Conservation (phyloP, 1,140 invertebrate genomes). For the Sarcophaga bullata region DNA sequence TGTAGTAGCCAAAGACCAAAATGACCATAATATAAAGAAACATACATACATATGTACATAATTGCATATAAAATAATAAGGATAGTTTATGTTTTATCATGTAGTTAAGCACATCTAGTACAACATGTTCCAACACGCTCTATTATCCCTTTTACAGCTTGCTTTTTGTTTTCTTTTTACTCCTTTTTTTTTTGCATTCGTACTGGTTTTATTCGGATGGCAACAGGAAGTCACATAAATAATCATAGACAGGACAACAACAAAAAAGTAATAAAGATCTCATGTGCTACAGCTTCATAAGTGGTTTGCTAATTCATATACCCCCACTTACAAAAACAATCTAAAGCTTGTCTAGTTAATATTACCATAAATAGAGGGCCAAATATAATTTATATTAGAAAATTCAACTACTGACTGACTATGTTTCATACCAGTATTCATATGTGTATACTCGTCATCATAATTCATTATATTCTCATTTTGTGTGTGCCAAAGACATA, state of each 20-base stretch:
- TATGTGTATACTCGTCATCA: neutral
- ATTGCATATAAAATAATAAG: constrained; percentile 16
- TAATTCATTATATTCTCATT: constrained; percentile 30
- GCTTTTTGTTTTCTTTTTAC: neutral
- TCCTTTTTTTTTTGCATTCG: neutral
- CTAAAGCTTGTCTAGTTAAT: too few species aligned
- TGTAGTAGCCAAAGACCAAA: neutral
- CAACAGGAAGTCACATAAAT: constrained; percentile 35
- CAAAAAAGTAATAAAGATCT: constrained; percentile 7
- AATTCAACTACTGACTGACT: constrained; percentile 12
- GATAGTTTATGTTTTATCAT: constrained; percentile 22
- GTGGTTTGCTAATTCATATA: constrained; percentile 38
- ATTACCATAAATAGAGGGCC: neutral
- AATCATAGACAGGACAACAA: neutral
- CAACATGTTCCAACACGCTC: neutral
- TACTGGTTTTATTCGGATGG: neutral
- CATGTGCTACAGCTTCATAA: constrained; percentile 35
- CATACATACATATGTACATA: too few species aligned
- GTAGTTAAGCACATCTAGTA: constrained; percentile 10
- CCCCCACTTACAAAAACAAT: neutral
- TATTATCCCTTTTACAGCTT: neutral
- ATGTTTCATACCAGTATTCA: neutral
- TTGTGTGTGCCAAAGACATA: constrained; percentile 32
- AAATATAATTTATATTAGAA: constrained; percentile 41
- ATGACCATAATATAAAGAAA: neutral